These are phyloP conservation scores for Tauraco erythrolophus DNA, from an alignment of 2,113 vertebrate species.

Conservation along the genomic window DNA sequence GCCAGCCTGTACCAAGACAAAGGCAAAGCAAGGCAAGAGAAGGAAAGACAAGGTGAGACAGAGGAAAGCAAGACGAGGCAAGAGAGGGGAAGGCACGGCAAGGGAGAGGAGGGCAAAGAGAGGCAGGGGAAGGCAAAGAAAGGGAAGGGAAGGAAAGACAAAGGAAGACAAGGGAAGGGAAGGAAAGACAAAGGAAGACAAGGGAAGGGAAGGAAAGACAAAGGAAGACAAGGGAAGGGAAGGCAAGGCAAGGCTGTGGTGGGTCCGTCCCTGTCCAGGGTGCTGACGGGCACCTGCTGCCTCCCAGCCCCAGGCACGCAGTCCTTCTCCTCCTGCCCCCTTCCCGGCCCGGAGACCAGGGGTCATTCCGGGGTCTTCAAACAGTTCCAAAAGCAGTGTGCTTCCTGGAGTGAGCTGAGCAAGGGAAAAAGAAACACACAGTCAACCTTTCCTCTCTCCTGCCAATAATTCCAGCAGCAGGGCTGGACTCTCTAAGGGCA, in stretches of 20 bases:
- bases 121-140: too few species aligned
- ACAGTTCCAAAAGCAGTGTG: background rate
- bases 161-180: background rate
- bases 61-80: background rate
- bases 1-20: background rate
- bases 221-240: accelerated
- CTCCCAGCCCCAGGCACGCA: background rate
- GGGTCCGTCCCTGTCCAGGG: conserved; percentile 34
- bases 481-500: background rate
- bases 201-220: background rate
- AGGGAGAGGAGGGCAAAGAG: background rate
- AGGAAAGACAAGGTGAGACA: too few species aligned
- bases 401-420: background rate
- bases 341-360: background rate
- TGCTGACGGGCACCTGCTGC: background rate
- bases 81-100: background rate
- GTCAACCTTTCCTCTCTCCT: background rate
- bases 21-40: background rate
- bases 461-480: background rate
- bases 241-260: background rate
- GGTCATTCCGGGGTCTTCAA: background rate
- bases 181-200: accelerated
- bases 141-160: too few species aligned
- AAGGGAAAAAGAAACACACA: background rate
- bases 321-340: background rate